phyloP scores from a whole-genome alignment of 1,140 invertebrate species.

The Leptopilina clavipes region DNA sequence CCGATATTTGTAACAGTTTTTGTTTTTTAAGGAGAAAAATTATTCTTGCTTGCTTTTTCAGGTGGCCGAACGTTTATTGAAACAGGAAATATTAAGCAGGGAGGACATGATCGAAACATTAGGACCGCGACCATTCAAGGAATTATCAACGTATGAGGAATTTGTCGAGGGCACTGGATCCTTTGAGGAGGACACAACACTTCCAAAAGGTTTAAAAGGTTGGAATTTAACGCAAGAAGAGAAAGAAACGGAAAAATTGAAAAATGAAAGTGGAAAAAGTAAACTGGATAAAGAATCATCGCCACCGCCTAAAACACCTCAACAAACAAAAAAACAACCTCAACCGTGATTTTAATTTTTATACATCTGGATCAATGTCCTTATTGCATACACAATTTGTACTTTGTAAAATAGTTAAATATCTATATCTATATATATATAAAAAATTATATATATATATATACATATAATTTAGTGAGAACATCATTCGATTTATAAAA shows the following conservation, averaged over 20 bases:
- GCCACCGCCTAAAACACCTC: constrained; percentile 34
- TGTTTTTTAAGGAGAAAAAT: too few species aligned
- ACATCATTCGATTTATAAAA: not conserved
- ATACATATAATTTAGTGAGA: constrained; percentile 15
- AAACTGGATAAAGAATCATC: constrained; percentile 38
- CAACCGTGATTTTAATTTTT: constrained; percentile 60
- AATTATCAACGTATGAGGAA: constrained; percentile 99
- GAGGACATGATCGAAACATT: constrained; percentile 99
- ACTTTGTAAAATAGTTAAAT: constrained; percentile 70
- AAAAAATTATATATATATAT: constrained; percentile 22
- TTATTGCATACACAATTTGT: constrained; percentile 52
- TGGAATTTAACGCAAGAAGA: constrained; percentile 88
- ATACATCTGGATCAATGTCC: constrained; percentile 38
- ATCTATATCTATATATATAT: constrained; percentile 35
- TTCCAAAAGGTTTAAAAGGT: constrained; percentile 96
- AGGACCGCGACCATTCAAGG: constrained; percentile 95
- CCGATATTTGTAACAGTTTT: too few species aligned
- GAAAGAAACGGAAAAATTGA: constrained; percentile 3
- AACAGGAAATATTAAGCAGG: constrained; percentile 96
- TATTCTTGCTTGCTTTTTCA: constrained; percentile 65
- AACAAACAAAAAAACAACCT: constrained; percentile 54
- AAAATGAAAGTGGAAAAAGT: not conserved
- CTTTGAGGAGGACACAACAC: constrained; percentile 94
- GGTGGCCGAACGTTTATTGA: constrained; percentile 95
- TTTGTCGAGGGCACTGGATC: constrained; percentile 99